These are phyloP conservation scores for Plestiodon gilberti DNA, from an alignment of 2,113 vertebrate species.

Conservation along the genomic window DNA sequence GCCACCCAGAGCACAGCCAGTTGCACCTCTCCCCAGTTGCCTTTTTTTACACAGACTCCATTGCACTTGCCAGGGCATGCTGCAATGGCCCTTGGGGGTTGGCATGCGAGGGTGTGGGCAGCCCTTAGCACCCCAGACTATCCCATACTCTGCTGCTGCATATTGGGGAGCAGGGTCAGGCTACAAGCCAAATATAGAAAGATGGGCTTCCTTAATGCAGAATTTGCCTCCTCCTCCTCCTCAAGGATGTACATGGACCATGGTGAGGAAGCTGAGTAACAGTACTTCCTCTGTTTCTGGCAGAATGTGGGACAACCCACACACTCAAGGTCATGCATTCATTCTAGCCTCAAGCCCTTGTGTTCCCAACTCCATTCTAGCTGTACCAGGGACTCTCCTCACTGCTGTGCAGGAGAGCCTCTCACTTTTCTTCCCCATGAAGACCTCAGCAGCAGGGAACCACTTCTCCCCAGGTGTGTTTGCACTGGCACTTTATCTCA, in stretches of 20 bases:
- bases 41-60: not conserved
- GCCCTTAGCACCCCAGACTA: not conserved
- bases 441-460: not conserved
- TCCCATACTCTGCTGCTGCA: not conserved
- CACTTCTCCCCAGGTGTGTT: not conserved
- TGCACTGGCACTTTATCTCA: slow-evolving; percentile 11
- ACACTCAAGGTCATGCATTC: not conserved
- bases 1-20: no score
- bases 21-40: not conserved
- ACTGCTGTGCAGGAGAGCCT: not conserved
- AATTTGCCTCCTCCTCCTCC: not conserved
- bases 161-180: not conserved
- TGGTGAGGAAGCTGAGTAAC: not conserved
- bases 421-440: not conserved
- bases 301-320: not conserved
- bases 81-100: not conserved
- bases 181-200: not conserved
- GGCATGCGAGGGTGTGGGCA: not conserved
- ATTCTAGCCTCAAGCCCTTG: not conserved
- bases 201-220: not conserved
- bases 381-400: not conserved
- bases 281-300: not conserved
- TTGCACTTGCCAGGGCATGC: not conserved
- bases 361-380: no score
- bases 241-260: not conserved